phyloP scores from a whole-genome alignment of 30 jellyfish, hydroid and myxozoan species.

The Rhopilema esculentum region DNA sequence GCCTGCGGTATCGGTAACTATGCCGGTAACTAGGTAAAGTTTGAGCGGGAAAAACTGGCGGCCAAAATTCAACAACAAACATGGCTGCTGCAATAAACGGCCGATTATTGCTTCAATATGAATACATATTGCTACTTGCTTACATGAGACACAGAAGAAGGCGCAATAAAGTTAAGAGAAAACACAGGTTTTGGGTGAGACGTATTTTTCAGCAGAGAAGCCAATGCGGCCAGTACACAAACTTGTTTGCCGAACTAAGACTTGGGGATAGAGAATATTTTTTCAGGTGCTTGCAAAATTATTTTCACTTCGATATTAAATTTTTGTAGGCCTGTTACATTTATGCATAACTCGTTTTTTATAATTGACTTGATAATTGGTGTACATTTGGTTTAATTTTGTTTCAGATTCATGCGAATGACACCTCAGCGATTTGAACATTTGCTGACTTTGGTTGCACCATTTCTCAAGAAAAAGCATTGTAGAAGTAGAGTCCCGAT shows the following conservation, averaged over 20 bases:
- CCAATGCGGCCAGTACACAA: conserved; percentile 1
- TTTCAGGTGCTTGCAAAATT: conserved; percentile 16
- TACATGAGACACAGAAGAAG: too few relatives aligned
- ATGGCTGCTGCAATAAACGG: conserved; percentile 9
- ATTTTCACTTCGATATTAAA: neutral
- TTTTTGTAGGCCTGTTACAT: conserved; percentile 7
- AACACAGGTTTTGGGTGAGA: conserved; percentile 33
- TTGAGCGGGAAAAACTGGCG: neutral
- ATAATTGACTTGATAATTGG: neutral
- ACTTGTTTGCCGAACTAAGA: conserved; percentile 1
- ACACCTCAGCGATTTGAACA: conserved; percentile 67
- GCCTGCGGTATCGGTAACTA: conserved; percentile 17
- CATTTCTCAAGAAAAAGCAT: conserved; percentile 21
- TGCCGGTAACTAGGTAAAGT: conserved; percentile 11
- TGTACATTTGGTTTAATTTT: neutral
- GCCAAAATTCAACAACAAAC: neutral
- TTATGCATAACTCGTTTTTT: neutral
- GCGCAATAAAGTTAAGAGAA: neutral
- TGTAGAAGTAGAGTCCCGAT: conserved; percentile 33
- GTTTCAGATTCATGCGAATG: conserved; percentile 45
- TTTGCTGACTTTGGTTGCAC: conserved; percentile 27
- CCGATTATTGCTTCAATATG: conserved; percentile 7
- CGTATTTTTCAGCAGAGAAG: conserved; percentile 20
- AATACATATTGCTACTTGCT: neutral
- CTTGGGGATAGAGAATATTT: conserved; percentile 14